Conservation (phyloP, 2,888 invertebrate species). For the Nebria brevicollis region DNA sequence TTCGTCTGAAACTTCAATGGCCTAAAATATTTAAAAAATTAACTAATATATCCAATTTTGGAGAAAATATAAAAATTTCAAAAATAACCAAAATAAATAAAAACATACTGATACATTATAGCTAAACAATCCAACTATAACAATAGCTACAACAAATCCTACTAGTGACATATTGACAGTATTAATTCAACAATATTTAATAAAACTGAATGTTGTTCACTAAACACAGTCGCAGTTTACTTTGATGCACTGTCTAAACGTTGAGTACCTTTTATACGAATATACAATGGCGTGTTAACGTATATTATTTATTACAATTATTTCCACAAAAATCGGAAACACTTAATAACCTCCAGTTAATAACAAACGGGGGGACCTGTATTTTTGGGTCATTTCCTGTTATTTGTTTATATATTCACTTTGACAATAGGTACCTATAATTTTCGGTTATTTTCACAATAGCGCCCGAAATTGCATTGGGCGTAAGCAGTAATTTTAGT, state of each 20-base stretch:
- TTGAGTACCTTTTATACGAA: not conserved
- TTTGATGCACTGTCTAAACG: not conserved
- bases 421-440: not conserved
- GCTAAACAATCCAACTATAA: not conserved
- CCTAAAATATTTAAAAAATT: constrained; percentile 17
- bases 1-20: constrained; percentile 54
- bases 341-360: not conserved
- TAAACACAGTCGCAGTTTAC: not conserved
- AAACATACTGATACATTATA: not conserved
- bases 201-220: not conserved
- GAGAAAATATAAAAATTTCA: not conserved
- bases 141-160: not conserved
- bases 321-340: not conserved
- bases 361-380: not conserved
- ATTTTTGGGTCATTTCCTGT: not conserved
- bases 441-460: not conserved
- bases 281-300: not conserved
- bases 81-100: not conserved
- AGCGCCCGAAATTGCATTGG: not conserved
- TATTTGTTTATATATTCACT: not conserved
- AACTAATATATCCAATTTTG: not conserved
- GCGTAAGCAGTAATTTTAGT: not conserved
- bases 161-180: not conserved
- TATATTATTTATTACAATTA: not conserved
- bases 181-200: not conserved